Percentiles rank a stretch among this genome's conserved stretches.
Conservation (phyloP, 1,140 invertebrate species). For the Eriocheir sinensis region DNA sequence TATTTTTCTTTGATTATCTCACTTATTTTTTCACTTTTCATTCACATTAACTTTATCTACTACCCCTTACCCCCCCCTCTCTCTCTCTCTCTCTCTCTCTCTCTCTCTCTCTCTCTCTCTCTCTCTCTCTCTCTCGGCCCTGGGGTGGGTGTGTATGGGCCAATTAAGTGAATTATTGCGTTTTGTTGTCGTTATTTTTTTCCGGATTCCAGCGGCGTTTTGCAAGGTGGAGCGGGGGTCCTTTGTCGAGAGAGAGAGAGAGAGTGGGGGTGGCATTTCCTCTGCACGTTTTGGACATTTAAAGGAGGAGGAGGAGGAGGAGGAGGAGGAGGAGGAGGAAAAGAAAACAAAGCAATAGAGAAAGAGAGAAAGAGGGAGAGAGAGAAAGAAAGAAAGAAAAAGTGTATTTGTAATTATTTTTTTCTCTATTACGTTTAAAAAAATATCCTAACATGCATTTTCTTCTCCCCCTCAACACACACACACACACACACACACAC, state of each 20-base stretch:
- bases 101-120: slow-evolving; percentile 23
- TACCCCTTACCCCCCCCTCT: too few relatives aligned
- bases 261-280: too few relatives aligned
- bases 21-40: neutral
- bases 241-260: too few relatives aligned
- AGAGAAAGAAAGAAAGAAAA: neutral
- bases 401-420: neutral
- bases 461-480: neutral
- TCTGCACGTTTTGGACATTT: too few relatives aligned
- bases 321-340: neutral
- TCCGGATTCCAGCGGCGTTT: too few relatives aligned
- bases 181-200: too few relatives aligned
- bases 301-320: neutral
- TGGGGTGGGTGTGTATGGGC: too few relatives aligned
- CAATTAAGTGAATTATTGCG: too few relatives aligned
- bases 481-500: slow-evolving; percentile 45
- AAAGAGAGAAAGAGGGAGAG: neutral
- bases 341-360: neutral
- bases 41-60: too few relatives aligned
- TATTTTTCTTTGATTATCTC: neutral
- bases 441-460: neutral
- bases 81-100: slow-evolving; percentile 2
- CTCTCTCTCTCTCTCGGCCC: slow-evolving; percentile 35
- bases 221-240: too few relatives aligned
- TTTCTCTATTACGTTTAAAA: neutral